Base-by-base conservation (phyloP, 2,113 vertebrate genomes). In the Plectropomus leopardus region DNA sequence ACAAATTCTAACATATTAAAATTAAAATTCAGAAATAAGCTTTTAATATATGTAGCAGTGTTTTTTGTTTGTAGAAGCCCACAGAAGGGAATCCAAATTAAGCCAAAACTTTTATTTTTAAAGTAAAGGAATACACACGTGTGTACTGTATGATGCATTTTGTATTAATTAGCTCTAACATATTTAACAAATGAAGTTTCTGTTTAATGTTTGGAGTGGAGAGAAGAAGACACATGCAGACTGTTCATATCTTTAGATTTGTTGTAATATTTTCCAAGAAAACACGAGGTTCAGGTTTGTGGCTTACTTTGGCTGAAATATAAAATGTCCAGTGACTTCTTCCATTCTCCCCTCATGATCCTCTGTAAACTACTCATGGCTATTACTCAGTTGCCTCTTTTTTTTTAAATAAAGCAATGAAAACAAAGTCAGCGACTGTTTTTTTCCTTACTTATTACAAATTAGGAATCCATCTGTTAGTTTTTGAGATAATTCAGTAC, bases 331-430 rank as follows among this genome's bases (percentile, higher is more conserved):
- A 51, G 34, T 66, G 23, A 51, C n/a, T 65, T 75, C 47, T 45
- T 77, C 21, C 23, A 78, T 67, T 73, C 28, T 74, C 66, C 42
- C 67, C 40, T 48, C 66, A 80, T 44, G 40, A 77, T 82, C 72
- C 76, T 82, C 64, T 84, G 66, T 85, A 79, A 86, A 77, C 53
- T 72, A 78, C 53, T 57, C 16, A 57, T 78, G 67, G 73, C 57
- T 81, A 23, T 88, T 82, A 82, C 83, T 83, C 44, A 61, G 64
- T 72, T 86, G 82, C 72, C 72, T 89, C 70, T 75, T 87, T 88
- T 89, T 90, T 72, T 88, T 80, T 6, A 83, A 94, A 91, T 94
- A 93, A 94, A 93, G 68, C 4, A 44, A 68, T 68, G 19, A 32
- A 72, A 84, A 90, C 4, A 44, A 74, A 87, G 14, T 78, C 10